These are phyloP conservation scores for Xanthorhoe spadicearia DNA, from an alignment of 2,888 invertebrate species.

Conservation along the genomic window DNA sequence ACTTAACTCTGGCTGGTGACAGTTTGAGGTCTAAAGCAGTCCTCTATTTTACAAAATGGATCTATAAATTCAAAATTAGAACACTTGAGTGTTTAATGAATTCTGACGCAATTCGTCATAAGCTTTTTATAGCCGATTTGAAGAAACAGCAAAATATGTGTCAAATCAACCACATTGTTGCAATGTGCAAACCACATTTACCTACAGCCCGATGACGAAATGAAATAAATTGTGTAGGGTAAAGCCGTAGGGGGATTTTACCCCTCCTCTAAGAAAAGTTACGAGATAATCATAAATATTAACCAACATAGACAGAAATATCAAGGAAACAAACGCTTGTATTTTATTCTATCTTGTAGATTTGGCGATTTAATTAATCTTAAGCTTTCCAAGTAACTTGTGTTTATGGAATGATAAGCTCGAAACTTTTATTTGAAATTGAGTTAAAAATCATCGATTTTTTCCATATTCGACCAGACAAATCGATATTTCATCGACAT, in stretches of 20 bases:
- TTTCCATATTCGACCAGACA: not conserved
- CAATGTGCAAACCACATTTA: not conserved
- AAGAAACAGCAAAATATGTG: not conserved
- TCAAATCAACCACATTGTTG: not conserved
- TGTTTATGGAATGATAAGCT: too few species aligned
- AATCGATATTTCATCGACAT: not conserved
- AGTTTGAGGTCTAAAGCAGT: too few species aligned
- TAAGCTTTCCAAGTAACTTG: too few species aligned
- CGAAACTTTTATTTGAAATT: too few species aligned
- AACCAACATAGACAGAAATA: not conserved
- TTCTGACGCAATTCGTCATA: not conserved
- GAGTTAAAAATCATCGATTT: too few species aligned
- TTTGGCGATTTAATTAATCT: not conserved
- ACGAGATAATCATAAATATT: slow-evolving; percentile 23
- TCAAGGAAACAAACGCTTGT: not conserved
- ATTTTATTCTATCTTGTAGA: not conserved
- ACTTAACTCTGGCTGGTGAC: too few species aligned
- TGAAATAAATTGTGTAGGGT: slow-evolving; percentile 13
- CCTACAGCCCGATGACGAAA: slow-evolving; percentile 12
- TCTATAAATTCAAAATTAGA: not conserved
- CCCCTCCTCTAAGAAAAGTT: slow-evolving; percentile 5
- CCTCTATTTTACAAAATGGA: not conserved
- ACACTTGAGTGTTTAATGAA: not conserved
- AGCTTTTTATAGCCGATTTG: not conserved
- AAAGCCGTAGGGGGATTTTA: slow-evolving; percentile 3